phyloP scores from a whole-genome alignment of 2,888 invertebrate species.

The Sarcophaga rosellei region DNA sequence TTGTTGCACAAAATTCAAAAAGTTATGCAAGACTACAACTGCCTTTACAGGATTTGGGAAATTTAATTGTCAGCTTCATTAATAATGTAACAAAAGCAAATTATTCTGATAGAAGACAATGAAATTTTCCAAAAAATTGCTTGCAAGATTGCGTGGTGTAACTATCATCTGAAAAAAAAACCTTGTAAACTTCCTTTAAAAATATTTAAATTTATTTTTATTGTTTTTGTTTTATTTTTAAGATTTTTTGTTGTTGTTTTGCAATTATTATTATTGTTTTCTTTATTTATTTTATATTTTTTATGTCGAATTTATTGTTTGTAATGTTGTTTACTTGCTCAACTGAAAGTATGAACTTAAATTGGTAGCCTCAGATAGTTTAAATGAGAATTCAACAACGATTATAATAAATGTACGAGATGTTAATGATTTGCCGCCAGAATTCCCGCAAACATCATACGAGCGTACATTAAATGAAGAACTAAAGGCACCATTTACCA shows the following conservation, averaged over 20 bases:
- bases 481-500: slow-evolving; percentile 87
- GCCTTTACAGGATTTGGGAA: too few relatives aligned
- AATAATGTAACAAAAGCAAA: too few relatives aligned
- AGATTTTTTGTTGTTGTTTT: slow-evolving; percentile 29
- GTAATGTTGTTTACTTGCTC: not conserved
- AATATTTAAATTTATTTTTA: too few relatives aligned
- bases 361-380: slow-evolving; percentile 93
- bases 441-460: slow-evolving; percentile 88
- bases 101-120: too few relatives aligned
- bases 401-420: slow-evolving; percentile 92
- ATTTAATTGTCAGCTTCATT: too few relatives aligned
- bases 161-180: too few relatives aligned
- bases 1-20: too few relatives aligned
- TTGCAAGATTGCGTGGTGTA: too few relatives aligned
- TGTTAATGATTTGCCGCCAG: slow-evolving; percentile 94
- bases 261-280: slow-evolving; percentile 50
- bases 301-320: slow-evolving; percentile 63
- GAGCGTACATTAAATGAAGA: slow-evolving; percentile 89
- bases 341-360: slow-evolving; percentile 89
- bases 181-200: not conserved
- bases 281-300: slow-evolving; percentile 48
- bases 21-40: too few relatives aligned
- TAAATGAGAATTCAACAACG: slow-evolving; percentile 93
- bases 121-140: too few relatives aligned
- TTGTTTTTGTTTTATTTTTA: slow-evolving; percentile 21